Conservation (phyloP, 2,888 invertebrate species). For the Masnerella sp. region DNA sequence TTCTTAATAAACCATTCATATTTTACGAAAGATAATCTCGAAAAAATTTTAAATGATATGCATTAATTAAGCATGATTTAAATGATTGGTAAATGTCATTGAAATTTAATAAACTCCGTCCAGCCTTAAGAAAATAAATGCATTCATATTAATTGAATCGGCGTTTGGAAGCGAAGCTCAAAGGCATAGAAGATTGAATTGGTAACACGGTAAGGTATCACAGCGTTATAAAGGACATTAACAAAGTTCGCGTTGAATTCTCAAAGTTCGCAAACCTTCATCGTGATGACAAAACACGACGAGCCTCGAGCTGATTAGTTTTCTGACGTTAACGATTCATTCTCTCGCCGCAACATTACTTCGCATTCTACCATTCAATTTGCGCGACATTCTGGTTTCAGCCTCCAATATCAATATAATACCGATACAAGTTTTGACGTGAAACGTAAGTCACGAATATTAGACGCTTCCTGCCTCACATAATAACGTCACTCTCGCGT, state of each 20-base stretch:
- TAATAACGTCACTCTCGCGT: constrained; percentile 2
- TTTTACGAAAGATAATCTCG: no score
- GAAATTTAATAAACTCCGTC: no score
- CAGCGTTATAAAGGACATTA: constrained; percentile 39
- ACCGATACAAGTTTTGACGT: constrained; percentile 39
- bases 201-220: constrained; percentile 20
- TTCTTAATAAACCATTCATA: no score
- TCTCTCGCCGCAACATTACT: constrained; percentile 54
- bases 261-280: constrained; percentile 43
- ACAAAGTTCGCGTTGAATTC: constrained; percentile 43
- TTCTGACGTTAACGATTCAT: constrained; percentile 57
- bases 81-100: no score
- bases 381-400: constrained; percentile 34
- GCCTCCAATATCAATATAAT: constrained; percentile 42
- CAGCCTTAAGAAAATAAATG: neutral
- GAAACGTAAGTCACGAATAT: constrained; percentile 30
- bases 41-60: no score
- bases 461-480: constrained; percentile 15
- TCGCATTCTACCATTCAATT: constrained; percentile 52
- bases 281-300: constrained; percentile 53
- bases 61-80: no score
- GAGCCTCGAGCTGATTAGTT: constrained; percentile 60
- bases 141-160: constrained; percentile 17
- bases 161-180: constrained; percentile 12
- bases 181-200: constrained; percentile 54